Percentiles rank a stretch among this genome's conserved stretches.
Evolutionary conservation across 2,888 invertebrate genomes (phyloP).

Genomic region (Aspidiotus rigidus): DNA sequence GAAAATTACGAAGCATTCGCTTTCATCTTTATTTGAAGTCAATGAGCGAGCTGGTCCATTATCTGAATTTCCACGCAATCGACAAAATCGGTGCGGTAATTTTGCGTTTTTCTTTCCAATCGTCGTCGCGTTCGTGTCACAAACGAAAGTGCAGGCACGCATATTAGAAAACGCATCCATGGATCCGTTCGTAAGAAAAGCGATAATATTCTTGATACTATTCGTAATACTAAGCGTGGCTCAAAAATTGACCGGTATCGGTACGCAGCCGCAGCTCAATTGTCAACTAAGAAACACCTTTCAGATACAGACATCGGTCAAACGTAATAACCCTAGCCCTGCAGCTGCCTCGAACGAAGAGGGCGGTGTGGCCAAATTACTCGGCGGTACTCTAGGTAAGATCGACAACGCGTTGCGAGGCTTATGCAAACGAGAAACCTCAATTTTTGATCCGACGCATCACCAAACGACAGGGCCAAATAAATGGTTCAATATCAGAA

Average conservation of each 20-base stretch:
- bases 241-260: constrained; percentile 22
- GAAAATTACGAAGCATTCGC: too few relatives aligned
- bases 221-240: constrained; percentile 18
- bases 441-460: not conserved
- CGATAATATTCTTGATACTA: constrained; percentile 5
- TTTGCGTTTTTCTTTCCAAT: too few relatives aligned
- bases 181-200: constrained; percentile 17
- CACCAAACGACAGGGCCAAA: too few relatives aligned
- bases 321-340: not conserved
- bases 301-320: constrained; percentile 21
- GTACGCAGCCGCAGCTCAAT: constrained; percentile 19
- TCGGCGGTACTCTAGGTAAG: not conserved
- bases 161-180: not conserved
- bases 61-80: not conserved
- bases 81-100: not conserved
- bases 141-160: too few relatives aligned
- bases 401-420: not conserved
- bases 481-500: too few relatives aligned
- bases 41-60: too few relatives aligned
- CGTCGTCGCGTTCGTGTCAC: too few relatives aligned
- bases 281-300: constrained; percentile 22
- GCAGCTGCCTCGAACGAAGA: not conserved
- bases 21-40: too few relatives aligned
- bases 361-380: not conserved
- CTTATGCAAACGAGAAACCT: not conserved